Conservation (phyloP, 37 sponge, comb jelly and placozoan species). For the Beroe ovata region DNA sequence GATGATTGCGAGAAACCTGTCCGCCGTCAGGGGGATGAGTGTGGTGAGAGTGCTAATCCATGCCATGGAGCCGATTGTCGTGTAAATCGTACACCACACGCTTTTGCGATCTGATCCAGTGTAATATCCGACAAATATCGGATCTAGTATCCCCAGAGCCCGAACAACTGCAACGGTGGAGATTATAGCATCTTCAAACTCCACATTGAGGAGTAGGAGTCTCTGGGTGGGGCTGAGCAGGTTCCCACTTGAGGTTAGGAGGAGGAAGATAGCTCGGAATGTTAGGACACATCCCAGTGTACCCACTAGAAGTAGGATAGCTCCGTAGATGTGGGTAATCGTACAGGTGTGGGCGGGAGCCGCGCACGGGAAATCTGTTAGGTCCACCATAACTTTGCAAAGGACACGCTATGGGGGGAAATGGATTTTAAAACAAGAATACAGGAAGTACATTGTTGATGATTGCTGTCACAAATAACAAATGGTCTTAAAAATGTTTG, state of each 20-base stretch:
- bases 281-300: background rate
- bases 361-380: background rate
- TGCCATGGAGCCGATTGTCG: background rate
- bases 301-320: background rate
- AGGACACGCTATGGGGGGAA: too few species aligned
- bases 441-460: too few species aligned
- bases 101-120: background rate
- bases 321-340: background rate
- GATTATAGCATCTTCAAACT: background rate
- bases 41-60: background rate
- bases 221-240: background rate
- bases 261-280: background rate
- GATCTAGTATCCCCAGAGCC: background rate
- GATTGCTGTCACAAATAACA: too few species aligned
- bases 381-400: too few species aligned
- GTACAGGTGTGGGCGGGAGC: background rate
- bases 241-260: background rate
- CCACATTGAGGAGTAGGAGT: background rate
- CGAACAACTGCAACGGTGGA: background rate
- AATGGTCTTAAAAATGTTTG: too few species aligned
- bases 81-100: background rate
- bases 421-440: too few species aligned
- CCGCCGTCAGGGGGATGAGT: background rate
- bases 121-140: background rate
- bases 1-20: background rate